A percentile compares a stretch with the other conserved stretches of the same genome.
Evolutionary conservation across 1,140 invertebrate genomes (phyloP).

Genomic region (Lordiphosa clarofinis): DNA sequence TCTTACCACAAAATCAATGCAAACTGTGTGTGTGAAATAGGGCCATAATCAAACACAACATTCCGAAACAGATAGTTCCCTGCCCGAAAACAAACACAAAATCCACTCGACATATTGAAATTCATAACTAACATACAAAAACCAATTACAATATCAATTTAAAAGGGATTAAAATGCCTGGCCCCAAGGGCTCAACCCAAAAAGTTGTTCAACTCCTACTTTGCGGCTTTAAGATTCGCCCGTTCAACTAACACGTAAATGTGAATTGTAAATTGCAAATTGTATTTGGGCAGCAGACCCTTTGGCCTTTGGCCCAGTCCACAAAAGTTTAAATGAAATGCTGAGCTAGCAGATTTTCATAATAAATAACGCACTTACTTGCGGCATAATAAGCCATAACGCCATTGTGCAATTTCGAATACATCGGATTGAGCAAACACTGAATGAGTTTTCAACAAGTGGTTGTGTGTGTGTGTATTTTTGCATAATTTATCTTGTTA

Average conservation of each 20-base stretch:
- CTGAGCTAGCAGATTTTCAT: constrained; percentile 71
- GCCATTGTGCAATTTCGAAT: constrained; percentile 58
- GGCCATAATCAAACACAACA: constrained; percentile 18
- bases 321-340: constrained; percentile 69
- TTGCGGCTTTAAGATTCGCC: constrained; percentile 20
- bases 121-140: constrained; percentile 72
- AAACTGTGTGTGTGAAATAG: no score
- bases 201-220: constrained; percentile 13
- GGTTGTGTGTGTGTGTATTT: constrained; percentile 45
- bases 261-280: constrained; percentile 31
- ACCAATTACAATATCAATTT: constrained; percentile 78
- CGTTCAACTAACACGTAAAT: constrained; percentile 14
- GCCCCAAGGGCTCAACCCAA: constrained; percentile 23
- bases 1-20: no score
- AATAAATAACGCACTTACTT: constrained; percentile 58
- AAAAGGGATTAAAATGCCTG: constrained; percentile 71
- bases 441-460: constrained; percentile 52
- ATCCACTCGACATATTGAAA: constrained; percentile 58
- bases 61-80: neutral
- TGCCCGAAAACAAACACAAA: constrained; percentile 22
- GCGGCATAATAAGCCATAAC: constrained; percentile 62
- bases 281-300: constrained; percentile 29
- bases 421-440: constrained; percentile 36
- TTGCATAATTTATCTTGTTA: constrained; percentile 69
- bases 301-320: no score